A percentile compares a stretch with the other conserved stretches of the same genome.
Conservation (phyloP, 2,797 vertebrate species). For the Myotis vivesi region DNA sequence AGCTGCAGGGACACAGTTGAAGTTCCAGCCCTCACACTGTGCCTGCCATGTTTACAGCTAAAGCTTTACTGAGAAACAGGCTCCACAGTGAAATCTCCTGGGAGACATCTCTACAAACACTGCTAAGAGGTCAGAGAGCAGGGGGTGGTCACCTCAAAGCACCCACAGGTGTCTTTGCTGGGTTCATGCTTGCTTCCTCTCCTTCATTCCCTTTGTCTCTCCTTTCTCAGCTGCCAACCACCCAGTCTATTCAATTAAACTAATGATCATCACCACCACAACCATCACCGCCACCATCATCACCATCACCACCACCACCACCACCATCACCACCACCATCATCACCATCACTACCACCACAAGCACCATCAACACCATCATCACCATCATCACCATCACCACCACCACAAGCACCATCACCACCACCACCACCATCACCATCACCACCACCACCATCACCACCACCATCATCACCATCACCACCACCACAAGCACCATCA, state of each 20-base stretch:
- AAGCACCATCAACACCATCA: too few relatives aligned
- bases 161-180: accelerated
- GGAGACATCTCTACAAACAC: accelerated
- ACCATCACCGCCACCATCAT: too few relatives aligned
- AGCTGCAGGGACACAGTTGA: accelerated
- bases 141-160: accelerated
- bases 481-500: too few relatives aligned
- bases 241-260: neutral
- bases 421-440: too few relatives aligned
- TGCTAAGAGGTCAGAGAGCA: accelerated
- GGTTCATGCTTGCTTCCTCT: accelerated
- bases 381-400: too few relatives aligned
- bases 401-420: too few relatives aligned
- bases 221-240: accelerated
- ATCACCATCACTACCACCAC: too few relatives aligned
- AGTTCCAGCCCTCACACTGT: accelerated
- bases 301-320: too few relatives aligned
- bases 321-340: too few relatives aligned
- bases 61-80: accelerated
- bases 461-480: too few relatives aligned
- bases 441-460: too few relatives aligned
- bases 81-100: accelerated
- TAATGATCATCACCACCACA: accelerated
- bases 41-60: accelerated
- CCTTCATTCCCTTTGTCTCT: accelerated